Percentiles rank a stretch among this genome's conserved stretches.
These are phyloP conservation scores for Drosophila truncata DNA, from an alignment of 1,140 invertebrate species.

Conservation along the genomic window DNA sequence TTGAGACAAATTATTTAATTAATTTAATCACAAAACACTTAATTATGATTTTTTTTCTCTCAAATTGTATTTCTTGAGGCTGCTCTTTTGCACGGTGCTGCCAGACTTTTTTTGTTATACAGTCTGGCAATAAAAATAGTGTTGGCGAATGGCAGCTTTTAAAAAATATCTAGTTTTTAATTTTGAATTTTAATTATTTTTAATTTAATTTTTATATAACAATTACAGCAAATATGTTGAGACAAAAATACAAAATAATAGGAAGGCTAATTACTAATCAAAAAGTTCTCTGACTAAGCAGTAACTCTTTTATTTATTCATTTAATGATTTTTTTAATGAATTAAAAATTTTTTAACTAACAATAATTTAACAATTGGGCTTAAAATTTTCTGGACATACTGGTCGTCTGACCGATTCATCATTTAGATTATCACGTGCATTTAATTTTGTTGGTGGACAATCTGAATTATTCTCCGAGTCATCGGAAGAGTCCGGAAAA, in stretches of 20 bases:
- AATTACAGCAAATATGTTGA: background rate
- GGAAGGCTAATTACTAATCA: background rate
- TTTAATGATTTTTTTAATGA: background rate
- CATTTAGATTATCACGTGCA: no score
- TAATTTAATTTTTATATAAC: background rate
- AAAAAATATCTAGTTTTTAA: background rate
- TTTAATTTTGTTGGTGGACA: conserved; percentile 1
- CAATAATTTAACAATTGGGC: conserved; percentile 51
- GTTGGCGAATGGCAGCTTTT: background rate
- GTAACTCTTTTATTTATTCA: background rate
- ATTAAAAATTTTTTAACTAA: background rate
- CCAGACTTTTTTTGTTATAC: background rate
- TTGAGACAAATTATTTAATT: background rate
- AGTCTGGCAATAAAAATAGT: conserved; percentile 1
- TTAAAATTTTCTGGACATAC: conserved; percentile 52
- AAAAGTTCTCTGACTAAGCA: background rate
- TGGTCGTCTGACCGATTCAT: background rate
- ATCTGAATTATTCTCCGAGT: background rate
- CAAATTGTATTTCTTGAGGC: background rate
- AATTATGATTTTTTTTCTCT: background rate
- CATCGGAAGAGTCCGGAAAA: background rate
- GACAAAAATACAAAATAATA: background rate
- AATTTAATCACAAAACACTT: conserved; percentile 9
- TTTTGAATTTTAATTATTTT: no score
- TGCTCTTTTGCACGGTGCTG: background rate